Evolutionary conservation across 92 coral and sea anemone genomes (phyloP), one percentile per base, ranked within the genome.

Genomic region (Paragorgia papillata): DNA sequence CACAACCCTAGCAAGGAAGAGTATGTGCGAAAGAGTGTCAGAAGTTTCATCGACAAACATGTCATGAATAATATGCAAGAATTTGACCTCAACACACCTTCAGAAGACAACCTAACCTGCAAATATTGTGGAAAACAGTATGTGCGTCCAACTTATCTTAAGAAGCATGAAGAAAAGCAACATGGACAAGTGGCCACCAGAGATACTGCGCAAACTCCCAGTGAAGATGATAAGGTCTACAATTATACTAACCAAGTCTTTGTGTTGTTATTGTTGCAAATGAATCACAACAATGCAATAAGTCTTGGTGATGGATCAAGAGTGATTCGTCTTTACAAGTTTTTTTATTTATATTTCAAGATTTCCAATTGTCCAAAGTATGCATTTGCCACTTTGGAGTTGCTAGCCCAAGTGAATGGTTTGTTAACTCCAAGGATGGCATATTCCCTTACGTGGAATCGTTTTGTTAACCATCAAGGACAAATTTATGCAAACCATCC

Each of bases 401-500:
- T 87, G n/a, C n/a, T 0, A 69, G 88, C 88, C 4, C 91, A 80
- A 20, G 80, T 87, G 8, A 87, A 87, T 27, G 73, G 74, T 43
- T 30, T 87, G 18, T 49, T 79, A 9, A 80, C 74, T 48, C 91
- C 91, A 12, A 75, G 91, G 22, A 17, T 87, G 14, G 85, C 88
- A 20, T 51, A 84, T 61, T 87, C 85, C 0, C 73, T 87, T 0
- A 87, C 81, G 2, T 87, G 88, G 91, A 87, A 87, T 56, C 76
- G 88, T 2, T 87, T 87, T 79, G 91, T 84, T 39, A 87, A 83
- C 34, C 82, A 87, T 48, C 74, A 60, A 61, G 88, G 88, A 2
- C 18, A 78, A 34, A 29, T 34, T 28, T 82, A 84, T 30, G 18
- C 88, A 1, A 87, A 83, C 77, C 31, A 19, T 50, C 88, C 91